A percentile compares a stretch with the other conserved stretches of the same genome.
Evolutionary conservation across 2,113 vertebrate species (phyloP).

Genomic region (Callorhinus ursinus): DNA sequence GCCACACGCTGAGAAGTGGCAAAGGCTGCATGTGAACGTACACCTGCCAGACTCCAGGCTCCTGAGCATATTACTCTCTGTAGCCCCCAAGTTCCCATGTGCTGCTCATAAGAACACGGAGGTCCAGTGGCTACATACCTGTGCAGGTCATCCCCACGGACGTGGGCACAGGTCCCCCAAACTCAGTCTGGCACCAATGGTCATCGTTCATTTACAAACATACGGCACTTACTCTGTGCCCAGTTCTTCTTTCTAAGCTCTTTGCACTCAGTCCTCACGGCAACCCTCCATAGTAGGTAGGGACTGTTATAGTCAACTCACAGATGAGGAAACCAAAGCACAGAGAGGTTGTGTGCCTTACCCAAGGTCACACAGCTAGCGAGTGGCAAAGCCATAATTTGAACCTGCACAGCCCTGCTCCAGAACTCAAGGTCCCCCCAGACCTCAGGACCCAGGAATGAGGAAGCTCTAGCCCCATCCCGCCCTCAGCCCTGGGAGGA

Average conservation of each 20-base stretch:
- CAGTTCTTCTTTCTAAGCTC: neutral
- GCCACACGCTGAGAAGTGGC: neutral
- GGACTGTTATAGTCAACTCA: neutral
- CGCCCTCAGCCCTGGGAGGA: neutral
- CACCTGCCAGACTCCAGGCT: neutral
- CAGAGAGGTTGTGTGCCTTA: neutral
- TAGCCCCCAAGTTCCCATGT: neutral
- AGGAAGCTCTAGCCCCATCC: neutral
- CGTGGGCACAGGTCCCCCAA: rapidly evolving
- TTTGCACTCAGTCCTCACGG: neutral
- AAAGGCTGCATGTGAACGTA: neutral
- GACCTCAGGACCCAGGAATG: neutral
- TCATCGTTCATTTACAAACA: neutral
- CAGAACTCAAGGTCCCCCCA: neutral
- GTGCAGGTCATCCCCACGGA: too few relatives aligned
- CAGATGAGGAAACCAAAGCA: neutral
- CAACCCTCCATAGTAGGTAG: neutral
- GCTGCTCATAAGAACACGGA: neutral
- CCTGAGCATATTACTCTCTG: neutral
- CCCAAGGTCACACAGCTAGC: neutral
- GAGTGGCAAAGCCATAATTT: neutral
- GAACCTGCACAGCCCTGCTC: neutral
- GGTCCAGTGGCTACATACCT: too few relatives aligned
- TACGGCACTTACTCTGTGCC: neutral
- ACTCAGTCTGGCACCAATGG: neutral